These are phyloP conservation scores for Nicator chloris DNA, from an alignment of 2,113 vertebrate species.

Conservation along the genomic window DNA sequence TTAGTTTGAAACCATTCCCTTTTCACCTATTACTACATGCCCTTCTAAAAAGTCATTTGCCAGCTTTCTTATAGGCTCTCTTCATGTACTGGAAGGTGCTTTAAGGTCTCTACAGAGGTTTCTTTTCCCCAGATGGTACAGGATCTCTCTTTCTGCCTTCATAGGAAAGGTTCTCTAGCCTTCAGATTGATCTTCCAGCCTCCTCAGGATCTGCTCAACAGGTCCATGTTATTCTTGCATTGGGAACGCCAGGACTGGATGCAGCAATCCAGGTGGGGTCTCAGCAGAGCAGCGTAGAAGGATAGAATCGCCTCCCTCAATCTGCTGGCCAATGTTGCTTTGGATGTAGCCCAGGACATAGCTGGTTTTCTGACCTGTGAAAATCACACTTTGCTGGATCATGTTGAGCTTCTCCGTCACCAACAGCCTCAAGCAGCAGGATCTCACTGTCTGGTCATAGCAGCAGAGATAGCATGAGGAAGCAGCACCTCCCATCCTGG, in stretches of 20 bases:
- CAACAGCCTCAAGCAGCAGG: not conserved
- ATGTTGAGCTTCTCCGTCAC: not conserved
- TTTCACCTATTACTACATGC: not conserved
- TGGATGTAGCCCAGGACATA: not conserved
- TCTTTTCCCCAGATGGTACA: not conserved
- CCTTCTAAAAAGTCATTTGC: not conserved
- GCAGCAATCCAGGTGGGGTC: not conserved
- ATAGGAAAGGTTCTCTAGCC: not conserved
- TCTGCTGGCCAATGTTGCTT: not conserved
- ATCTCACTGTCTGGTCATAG: rapidly evolving
- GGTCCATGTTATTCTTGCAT: not conserved
- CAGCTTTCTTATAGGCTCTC: not conserved
- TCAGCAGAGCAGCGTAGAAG: not conserved
- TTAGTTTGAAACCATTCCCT: not conserved
- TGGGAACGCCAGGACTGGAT: too few species aligned
- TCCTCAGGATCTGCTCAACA: not conserved
- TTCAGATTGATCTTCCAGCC: not conserved
- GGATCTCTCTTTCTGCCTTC: not conserved
- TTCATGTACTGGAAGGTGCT: not conserved
- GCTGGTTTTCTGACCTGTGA: not conserved
- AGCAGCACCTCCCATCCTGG: not conserved
- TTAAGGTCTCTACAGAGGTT: not conserved
- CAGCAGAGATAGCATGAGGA: rapidly evolving
- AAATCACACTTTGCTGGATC: not conserved
- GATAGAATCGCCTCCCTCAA: not conserved